Base-by-base conservation (phyloP, 2,797 vertebrate species). In the Bovichtus diacanthus region DNA sequence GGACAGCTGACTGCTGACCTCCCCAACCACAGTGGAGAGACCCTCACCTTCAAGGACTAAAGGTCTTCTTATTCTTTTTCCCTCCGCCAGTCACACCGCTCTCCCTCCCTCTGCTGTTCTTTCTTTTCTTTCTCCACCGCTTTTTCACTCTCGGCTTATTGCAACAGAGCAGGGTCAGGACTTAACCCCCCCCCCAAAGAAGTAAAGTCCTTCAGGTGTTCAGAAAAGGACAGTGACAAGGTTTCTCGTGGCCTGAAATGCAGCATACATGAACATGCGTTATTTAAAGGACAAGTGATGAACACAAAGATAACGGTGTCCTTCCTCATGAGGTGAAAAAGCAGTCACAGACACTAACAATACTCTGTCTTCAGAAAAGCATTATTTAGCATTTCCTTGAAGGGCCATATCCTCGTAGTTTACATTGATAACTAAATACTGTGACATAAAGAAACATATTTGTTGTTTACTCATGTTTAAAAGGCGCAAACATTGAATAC, bases 21-120 rank as follows among this genome's bases (percentile, higher is more conserved):
- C 53, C 49, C 8, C 29, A 81, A 87, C 87, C 16, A 34, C 31
- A 53, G 56, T 9, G 46, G 10, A 84, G 56, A 70, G 76, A 78
- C 89, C 84, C 60, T 10, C 60, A 87, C 87, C 88, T 84, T 78
- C 86, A 91, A 90, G 87, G 90, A 94, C 90, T 80, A 58, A 88
- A 91, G 85, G 83, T 85, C 83, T 49, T 67, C 73, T 61, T 43
- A 68, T 88, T 84, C 64, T 76, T 71, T 46, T 34, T 41, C 66
- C 76, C 63, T 82, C 47, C 70, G 31, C 70, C 76, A 23, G 68
- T 68, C 85, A 27, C 70, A 27, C 9, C 2, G 1, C 58, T 38
- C 65, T 79, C 55, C 66, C 49, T 70, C 56, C 11, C 49, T 64
- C 72, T 50, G 74, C 63, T 59, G 1, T 64, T 73, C 69, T 68